phyloP scores from a whole-genome alignment of 2,888 invertebrate species.

The Napeogenes sylphis region DNA sequence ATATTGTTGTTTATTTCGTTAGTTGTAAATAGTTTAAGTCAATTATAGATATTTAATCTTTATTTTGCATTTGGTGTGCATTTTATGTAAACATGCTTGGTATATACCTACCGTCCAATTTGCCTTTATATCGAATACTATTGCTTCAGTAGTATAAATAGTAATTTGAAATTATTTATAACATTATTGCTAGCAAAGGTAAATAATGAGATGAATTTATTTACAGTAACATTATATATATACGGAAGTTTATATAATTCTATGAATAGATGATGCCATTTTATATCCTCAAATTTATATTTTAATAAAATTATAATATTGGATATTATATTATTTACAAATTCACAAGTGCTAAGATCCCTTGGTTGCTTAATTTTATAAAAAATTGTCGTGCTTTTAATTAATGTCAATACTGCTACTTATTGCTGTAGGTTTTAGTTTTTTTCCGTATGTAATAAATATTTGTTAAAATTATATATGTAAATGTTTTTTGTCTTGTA shows the following conservation, averaged over 20 bases:
- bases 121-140: slow-evolving; percentile 32
- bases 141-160: not conserved
- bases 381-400: too few species aligned
- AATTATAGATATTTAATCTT: slow-evolving; percentile 36
- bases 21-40: slow-evolving; percentile 40
- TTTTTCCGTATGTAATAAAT: slow-evolving; percentile 14
- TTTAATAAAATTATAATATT: too few species aligned
- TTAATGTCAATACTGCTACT: too few species aligned
- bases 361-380: too few species aligned
- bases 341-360: too few species aligned
- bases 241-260: too few species aligned
- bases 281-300: too few species aligned
- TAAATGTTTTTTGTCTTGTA: slow-evolving; percentile 24
- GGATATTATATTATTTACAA: too few species aligned
- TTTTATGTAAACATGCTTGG: slow-evolving; percentile 49
- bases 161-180: too few species aligned
- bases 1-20: slow-evolving; percentile 31
- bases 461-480: slow-evolving; percentile 30
- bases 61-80: slow-evolving; percentile 54
- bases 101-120: slow-evolving; percentile 60
- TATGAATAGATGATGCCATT: not conserved
- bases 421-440: not conserved
- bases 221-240: too few species aligned
- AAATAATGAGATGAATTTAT: too few species aligned
- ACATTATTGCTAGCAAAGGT: too few species aligned